A percentile compares a stretch with the other conserved stretches of the same genome.
Conservation (phyloP, 2,797 vertebrate genomes). For the Phoebastria nigripes region DNA sequence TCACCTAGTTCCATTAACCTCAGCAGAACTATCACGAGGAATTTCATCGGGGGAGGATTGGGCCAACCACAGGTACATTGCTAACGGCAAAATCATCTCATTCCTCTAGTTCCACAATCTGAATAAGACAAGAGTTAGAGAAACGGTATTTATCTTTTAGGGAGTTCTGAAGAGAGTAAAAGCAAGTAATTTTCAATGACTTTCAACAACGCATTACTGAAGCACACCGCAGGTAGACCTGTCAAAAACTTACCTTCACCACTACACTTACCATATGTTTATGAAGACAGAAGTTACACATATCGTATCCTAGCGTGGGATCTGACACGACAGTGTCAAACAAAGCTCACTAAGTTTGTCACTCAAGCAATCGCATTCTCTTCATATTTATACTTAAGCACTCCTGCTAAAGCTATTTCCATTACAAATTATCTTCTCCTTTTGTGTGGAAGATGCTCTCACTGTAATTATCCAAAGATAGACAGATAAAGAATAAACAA, state of each 20-base stretch:
- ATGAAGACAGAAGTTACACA: neutral
- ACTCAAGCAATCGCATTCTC: neutral
- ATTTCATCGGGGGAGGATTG: accelerated
- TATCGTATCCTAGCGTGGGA: neutral
- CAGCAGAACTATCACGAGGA: neutral
- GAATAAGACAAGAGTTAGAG: neutral
- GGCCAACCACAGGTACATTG: neutral
- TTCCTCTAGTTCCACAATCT: neutral
- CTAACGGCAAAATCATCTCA: neutral
- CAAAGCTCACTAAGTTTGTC: neutral
- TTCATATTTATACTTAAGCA: neutral
- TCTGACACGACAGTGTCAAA: neutral
- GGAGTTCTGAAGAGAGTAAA: neutral
- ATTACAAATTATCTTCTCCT: neutral
- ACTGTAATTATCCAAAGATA: neutral
- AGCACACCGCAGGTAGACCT: neutral
- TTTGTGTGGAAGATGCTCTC: neutral
- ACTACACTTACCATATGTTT: neutral
- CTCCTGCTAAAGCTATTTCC: neutral
- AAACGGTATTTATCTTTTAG: neutral
- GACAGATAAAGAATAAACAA: neutral
- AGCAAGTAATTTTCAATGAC: neutral
- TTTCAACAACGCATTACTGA: neutral
- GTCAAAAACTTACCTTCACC: neutral
- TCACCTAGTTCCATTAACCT: neutral